A percentile compares a stretch with the other conserved stretches of the same genome.
Conservation (phyloP, 2,888 invertebrate species). For the Melinaea menophilus region DNA sequence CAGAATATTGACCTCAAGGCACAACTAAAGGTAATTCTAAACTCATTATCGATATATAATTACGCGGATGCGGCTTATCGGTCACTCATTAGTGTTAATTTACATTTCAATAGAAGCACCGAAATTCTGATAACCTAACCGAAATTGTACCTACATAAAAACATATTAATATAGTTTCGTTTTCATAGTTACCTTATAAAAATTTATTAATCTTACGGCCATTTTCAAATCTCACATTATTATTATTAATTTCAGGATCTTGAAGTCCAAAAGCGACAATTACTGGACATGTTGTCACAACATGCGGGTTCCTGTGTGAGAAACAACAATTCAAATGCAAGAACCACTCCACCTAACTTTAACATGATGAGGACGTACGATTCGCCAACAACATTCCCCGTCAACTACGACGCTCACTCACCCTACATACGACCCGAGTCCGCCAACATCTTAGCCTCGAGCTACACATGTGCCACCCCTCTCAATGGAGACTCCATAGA, state of each 20-base stretch:
- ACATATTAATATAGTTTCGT: too few species aligned
- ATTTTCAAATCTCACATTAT: too few species aligned
- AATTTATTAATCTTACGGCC: too few species aligned
- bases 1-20: constrained; percentile 91
- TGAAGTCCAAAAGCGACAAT: constrained; percentile 86
- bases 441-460: constrained; percentile 71
- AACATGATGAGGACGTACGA: constrained; percentile 69
- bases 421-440: constrained; percentile 75
- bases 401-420: constrained; percentile 65
- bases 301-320: constrained; percentile 86
- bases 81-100: constrained; percentile 24
- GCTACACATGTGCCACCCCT: constrained; percentile 67
- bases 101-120: constrained; percentile 27
- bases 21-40: constrained; percentile 79
- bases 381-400: constrained; percentile 67
- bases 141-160: neutral
- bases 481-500: constrained; percentile 66
- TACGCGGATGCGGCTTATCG: constrained; percentile 25
- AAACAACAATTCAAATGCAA: constrained; percentile 59
- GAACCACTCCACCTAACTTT: constrained; percentile 64
- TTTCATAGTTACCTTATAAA: neutral
- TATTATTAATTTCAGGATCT: constrained; percentile 78
- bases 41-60: constrained; percentile 11
- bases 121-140: constrained; percentile 21
- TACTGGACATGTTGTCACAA: constrained; percentile 87